Evolutionary conservation across 2,797 vertebrate genomes (phyloP).

Genomic region (Mustela erminea): DNA sequence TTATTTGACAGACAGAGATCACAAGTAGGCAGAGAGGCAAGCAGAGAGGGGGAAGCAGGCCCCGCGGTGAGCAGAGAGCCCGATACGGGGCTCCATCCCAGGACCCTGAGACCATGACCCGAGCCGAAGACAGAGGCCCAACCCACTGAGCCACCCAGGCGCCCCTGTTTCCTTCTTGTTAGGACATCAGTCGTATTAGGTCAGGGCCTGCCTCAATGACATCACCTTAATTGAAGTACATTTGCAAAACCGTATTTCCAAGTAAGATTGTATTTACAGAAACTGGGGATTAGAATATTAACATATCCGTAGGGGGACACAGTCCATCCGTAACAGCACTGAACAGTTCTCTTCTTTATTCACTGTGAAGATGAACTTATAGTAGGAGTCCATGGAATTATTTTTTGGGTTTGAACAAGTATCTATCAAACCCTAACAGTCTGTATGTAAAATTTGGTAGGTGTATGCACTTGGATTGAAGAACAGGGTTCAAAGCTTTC

Average conservation of each 20-base stretch:
- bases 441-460: not conserved
- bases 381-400: not conserved
- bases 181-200: not conserved
- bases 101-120: too few relatives aligned
- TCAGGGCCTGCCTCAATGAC: not conserved
- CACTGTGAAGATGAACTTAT: not conserved
- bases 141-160: too few relatives aligned
- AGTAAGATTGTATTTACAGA: not conserved
- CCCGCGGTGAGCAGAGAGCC: too few relatives aligned
- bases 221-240: not conserved
- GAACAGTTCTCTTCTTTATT: not conserved
- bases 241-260: not conserved
- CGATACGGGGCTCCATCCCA: fast-evolving
- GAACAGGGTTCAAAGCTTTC: not conserved
- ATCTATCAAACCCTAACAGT: not conserved
- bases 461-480: not conserved
- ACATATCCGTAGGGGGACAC: not conserved
- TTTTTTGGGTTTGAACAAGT: not conserved
- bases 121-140: too few relatives aligned
- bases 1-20: too few relatives aligned
- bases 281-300: not conserved
- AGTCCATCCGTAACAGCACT: not conserved
- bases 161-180: not conserved
- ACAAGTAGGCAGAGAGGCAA: too few relatives aligned
- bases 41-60: too few relatives aligned